Conservation (phyloP, 2,888 invertebrate species). For the Synanthedon tipuliformis region DNA sequence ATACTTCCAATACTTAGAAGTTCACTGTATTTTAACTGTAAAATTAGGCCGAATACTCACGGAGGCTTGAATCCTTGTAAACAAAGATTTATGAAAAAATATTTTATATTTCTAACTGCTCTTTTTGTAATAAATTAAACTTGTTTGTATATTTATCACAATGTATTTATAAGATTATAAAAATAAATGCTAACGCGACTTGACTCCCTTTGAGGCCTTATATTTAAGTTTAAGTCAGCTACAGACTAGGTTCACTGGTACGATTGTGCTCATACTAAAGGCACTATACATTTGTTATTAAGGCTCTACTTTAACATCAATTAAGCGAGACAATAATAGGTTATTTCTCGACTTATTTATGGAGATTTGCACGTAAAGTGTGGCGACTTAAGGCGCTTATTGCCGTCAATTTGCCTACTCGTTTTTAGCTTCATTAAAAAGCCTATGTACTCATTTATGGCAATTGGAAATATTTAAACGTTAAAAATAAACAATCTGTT, state of each 20-base stretch:
- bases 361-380: too few relatives aligned
- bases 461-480: too few relatives aligned
- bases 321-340: too few relatives aligned
- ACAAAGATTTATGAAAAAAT: conserved; percentile 26
- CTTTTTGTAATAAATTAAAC: conserved; percentile 27
- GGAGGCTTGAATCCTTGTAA: conserved; percentile 21
- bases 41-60: conserved; percentile 14
- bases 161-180: conserved; percentile 46
- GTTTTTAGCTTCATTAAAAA: too few relatives aligned
- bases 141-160: conserved; percentile 27
- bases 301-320: too few relatives aligned
- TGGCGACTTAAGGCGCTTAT: too few relatives aligned
- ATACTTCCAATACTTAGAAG: neutral
- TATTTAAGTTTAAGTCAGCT: conserved; percentile 23
- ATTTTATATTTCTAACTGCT: conserved; percentile 21
- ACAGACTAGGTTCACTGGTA: conserved; percentile 65
- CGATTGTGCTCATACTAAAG: conserved; percentile 29
- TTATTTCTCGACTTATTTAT: too few relatives aligned
- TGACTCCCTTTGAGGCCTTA: conserved; percentile 32
- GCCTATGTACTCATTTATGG: too few relatives aligned
- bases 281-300: conserved; percentile 29
- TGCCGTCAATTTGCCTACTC: too few relatives aligned
- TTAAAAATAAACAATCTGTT: too few relatives aligned
- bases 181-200: conserved; percentile 66
- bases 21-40: conserved; percentile 11